Evolutionary conservation across 2,113 vertebrate species (phyloP), one percentile per base, ranked within the genome.

Genomic region (Periophthalmus modestus): DNA sequence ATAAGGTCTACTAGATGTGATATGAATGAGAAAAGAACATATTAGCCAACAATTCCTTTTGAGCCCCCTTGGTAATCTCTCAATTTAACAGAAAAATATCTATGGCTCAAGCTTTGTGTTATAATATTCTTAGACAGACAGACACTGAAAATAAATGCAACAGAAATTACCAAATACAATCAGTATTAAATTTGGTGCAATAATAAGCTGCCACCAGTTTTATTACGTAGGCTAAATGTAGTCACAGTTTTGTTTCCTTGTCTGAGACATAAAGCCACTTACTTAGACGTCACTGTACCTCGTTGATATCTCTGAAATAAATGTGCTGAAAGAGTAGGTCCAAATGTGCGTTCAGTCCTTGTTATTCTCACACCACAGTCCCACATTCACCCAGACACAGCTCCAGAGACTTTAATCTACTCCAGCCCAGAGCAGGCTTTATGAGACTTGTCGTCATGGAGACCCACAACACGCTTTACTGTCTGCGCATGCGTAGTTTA

Each of bases 391-490:
- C 48, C 80, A 11, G 33, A 43, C 65, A 59, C 57, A 71, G 58
- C 85, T 83, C 84, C 84, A 85, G 88, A 73, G 77, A 68, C 24
- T 83, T 82, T 93, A 92, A 92, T 91, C 90, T 85, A 75, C 76
- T 72, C 73, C 15, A 66, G 61, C 77, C 83, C 33, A 54, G 82
- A 21, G 57, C 84, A 75, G 75, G 87, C 67, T 89, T 91, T 92
- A 91, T 70, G 74, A 81, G 75, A 23, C 5, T 66, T 59, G 92
- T 94, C 85, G 90, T 54, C 91, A 93, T 93, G 71, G 93, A 89
- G 89, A 94, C 85, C 52, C 7, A 90, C 84, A 92, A 93, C 92
- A 93, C 73, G 78, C 77, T 78, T 79, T 78, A 79, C 71, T 23
- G 68, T 55, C 13, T 34, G 83, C 86, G 85, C 92, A 87, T 88